Evolutionary conservation across 2,888 invertebrate species (phyloP), one percentile per base, ranked within the genome.

Genomic region (Sicus ferrugineus): DNA sequence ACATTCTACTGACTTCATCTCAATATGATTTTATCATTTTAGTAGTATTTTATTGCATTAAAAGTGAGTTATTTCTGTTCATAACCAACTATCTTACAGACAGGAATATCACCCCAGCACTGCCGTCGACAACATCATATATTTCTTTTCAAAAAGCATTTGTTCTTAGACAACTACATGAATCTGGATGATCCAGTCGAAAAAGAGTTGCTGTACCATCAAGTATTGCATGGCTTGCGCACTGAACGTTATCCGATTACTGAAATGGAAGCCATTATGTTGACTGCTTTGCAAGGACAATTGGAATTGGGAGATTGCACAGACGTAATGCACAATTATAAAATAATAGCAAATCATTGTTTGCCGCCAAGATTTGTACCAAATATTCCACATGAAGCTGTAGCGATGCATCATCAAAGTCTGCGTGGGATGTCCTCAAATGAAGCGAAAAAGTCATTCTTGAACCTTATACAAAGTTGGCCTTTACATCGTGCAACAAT

Each of bases 231-330:
- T 81, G 93, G 95, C 75, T 89, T 97, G 70, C 89, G 96, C 68
- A 93, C 94, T 75, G 96, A 97, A 87, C 89, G 95, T 30, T 94
- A 96, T 83, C 97, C 97, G 1, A 92, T 97, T 63, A 94, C 95
- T 63, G 95, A 95, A 79, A 94, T 95, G 84, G 97, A 97, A 87
- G 97, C 97, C 71, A 94, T 96, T 85, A 96, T 96, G 94, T 85
- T 97, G 69, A 94, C 96, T 61, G 96, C 97, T 23, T 88, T 97
- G 59, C 95, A 97, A 89, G 94, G 95, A 52, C 97, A 97, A 85
- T 89, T 96, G 38, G 97, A 97, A 84, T 88, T 93, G 74, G 94
- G 96, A 42, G 96, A 97, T 86, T 93, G 92, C 79, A 86, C 87
- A 48, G 92, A 92, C 76, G 87, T 87, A 65, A 86, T 90, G 63